Base-by-base conservation (phyloP, 2,113 vertebrate species). In the Gasterosteus aculeatus region DNA sequence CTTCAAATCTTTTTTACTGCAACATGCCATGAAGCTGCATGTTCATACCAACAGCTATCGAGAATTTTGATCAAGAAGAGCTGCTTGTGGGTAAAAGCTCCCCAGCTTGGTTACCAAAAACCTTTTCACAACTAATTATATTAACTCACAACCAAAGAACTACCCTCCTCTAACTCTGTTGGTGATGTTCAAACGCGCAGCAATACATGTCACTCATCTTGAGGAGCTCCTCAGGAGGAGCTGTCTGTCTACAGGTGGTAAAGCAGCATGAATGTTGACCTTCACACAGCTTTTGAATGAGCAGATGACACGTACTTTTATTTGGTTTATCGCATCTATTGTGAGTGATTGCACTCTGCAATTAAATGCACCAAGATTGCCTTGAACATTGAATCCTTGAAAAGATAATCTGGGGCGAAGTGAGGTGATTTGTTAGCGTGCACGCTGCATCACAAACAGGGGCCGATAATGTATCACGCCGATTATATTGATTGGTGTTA, bases 61-160 rank as follows among this genome's bases (percentile, higher is more conserved):
- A 26, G 22, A 16, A 9, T 54, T 29, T 29, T 10, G 22, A 26
- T 26, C 22, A 38, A 38, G 70, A 81, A 64, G 33, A 19, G 47
- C 61, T 63, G 42, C 69, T 31, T 35, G 59, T 5, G n/a, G 31
- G 53, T 10, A n/a, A 69, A 84, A 72, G 4, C 46, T 69, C 26
- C 31, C 51, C 57, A 85, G 80, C 49, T 63, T 58, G 38, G n/a
- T 66, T 73, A 58, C 56, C 69, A 53, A 56, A 46, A 69, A 66
- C 26, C 60, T 38, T 39, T 41, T 64, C 19, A 47, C 53, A 71
- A 33, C 51, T 46, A 72, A 82, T 74, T 51, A 46, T 11, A 49
- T 10, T 10, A 26, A 68, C 49, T 66, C 51, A 73, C 57, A 72
- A 71, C 42, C 39, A 60, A 35, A 42, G n/a, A 3, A 0, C 7